These are phyloP conservation scores for Pygoscelis adeliae DNA, from an alignment of 2,113 vertebrate species.

Conservation along the genomic window DNA sequence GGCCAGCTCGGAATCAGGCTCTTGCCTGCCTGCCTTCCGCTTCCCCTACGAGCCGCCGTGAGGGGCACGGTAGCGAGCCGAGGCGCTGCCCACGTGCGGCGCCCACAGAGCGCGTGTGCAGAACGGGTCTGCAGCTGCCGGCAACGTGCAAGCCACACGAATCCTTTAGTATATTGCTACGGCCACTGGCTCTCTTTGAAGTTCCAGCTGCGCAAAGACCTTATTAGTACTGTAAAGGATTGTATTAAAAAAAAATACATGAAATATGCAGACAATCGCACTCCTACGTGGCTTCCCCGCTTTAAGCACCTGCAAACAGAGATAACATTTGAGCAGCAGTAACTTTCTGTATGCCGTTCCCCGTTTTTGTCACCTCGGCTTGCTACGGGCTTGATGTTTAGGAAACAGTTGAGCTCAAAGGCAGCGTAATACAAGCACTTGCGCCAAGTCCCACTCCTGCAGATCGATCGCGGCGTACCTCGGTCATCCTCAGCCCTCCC, in stretches of 20 bases:
- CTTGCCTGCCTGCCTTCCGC: fast-evolving
- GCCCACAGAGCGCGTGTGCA: fast-evolving
- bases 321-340: neutral
- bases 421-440: fast-evolving
- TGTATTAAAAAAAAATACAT: neutral
- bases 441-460: neutral
- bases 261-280: neutral
- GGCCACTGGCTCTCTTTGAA: fast-evolving
- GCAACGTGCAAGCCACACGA: fast-evolving
- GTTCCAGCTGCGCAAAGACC: neutral
- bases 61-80: neutral
- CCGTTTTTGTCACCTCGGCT: neutral
- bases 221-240: neutral
- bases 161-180: fast-evolving
- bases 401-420: neutral
- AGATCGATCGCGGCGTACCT: fast-evolving
- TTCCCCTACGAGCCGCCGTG: fast-evolving
- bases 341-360: fast-evolving
- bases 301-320: neutral
- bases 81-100: fast-evolving
- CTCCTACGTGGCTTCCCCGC: neutral
- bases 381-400: neutral
- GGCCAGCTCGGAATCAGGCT: neutral
- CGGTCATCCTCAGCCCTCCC: neutral
- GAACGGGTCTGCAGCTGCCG: neutral